phyloP scores from a whole-genome alignment of 2,888 invertebrate genomes.

The Pelosia muscerda region DNA sequence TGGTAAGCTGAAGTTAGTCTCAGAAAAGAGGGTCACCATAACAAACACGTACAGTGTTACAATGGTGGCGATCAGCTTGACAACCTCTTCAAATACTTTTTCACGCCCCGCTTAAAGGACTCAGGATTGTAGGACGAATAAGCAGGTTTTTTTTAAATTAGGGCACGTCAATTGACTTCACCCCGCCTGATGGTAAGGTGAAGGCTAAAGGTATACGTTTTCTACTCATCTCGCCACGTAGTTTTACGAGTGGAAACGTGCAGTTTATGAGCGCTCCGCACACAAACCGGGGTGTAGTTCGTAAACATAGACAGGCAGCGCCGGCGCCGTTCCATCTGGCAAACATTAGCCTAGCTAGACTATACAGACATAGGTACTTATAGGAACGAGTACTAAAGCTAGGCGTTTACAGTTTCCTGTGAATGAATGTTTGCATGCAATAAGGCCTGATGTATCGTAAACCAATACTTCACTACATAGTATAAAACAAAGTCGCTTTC shows the following conservation, averaged over 20 bases:
- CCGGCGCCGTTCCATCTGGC: slow-evolving; percentile 67
- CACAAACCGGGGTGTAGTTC: slow-evolving; percentile 37
- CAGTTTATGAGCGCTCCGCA: slow-evolving; percentile 39
- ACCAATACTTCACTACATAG: no score
- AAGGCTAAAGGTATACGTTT: slow-evolving; percentile 16
- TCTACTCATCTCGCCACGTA: slow-evolving; percentile 27
- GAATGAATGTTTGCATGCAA: neutral
- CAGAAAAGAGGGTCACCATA: no score
- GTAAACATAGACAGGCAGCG: slow-evolving; percentile 63
- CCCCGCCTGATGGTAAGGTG: no score
- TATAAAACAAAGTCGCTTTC: no score
- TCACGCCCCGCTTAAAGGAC: no score
- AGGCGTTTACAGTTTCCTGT: slow-evolving; percentile 1
- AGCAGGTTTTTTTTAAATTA: no score
- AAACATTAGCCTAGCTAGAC: slow-evolving; percentile 34
- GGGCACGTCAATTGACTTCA: no score
- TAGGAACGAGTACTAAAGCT: neutral
- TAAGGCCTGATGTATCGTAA: neutral
- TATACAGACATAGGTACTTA: slow-evolving; percentile 27
- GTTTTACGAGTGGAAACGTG: slow-evolving; percentile 42
- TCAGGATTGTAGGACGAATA: no score
- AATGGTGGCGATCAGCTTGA: no score
- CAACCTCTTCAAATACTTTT: no score
- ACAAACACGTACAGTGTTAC: no score
- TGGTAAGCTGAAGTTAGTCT: no score